Conservation (phyloP, 2,888 invertebrate species). For the Mesorhabditis sp. region DNA sequence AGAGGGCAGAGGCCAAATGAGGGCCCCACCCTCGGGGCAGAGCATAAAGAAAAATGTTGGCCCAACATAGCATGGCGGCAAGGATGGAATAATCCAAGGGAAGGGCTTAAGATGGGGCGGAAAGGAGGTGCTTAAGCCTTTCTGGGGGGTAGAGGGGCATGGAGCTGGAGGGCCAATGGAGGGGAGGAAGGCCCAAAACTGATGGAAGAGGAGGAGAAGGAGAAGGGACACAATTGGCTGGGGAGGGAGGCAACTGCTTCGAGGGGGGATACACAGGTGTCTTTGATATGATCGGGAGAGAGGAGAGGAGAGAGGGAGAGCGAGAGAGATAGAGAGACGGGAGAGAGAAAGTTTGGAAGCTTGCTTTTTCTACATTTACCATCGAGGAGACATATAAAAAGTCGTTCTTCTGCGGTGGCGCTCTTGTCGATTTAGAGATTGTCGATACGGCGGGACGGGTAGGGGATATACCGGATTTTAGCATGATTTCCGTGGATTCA, state of each 20-base stretch:
- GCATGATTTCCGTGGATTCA: background rate
- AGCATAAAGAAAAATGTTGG: no score
- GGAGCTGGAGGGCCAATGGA: background rate
- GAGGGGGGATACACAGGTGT: background rate
- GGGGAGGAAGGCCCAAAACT: background rate
- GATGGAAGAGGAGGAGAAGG: background rate
- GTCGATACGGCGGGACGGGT: constrained; percentile 2
- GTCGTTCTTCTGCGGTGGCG: background rate
- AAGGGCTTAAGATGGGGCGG: no score
- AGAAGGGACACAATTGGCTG: background rate
- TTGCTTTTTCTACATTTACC: background rate
- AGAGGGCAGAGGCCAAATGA: no score
- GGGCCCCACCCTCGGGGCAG: no score
- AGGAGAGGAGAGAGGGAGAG: background rate
- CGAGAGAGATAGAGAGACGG: background rate
- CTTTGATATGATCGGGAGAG: background rate
- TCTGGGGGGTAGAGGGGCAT: no score
- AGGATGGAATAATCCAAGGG: no score
- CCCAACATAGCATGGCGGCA: no score
- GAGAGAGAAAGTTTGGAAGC: no score
- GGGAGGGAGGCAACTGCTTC: background rate
- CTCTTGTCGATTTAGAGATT: background rate
- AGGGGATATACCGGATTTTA: background rate
- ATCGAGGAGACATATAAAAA: background rate
- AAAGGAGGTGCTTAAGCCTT: no score